Evolutionary conservation across 2,797 vertebrate genomes (phyloP), one percentile per base, ranked within the genome.

Genomic region (Epinephelus malabaricus): DNA sequence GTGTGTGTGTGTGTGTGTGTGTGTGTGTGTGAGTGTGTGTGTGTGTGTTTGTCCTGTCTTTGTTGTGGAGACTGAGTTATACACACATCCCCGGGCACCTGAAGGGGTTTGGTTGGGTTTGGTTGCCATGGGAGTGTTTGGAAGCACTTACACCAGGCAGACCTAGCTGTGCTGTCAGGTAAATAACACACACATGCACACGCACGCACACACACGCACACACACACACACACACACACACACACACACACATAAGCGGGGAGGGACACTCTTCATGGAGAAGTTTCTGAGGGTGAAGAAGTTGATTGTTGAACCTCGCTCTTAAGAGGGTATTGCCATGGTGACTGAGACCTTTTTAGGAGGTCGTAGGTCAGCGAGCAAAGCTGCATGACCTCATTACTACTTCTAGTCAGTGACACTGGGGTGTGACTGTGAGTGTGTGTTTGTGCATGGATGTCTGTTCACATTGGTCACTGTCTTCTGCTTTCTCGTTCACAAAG

Each of bases 121-220:
- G 79, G 94, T 92, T 93, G 84, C 88, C 88, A 92, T 91, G 90
- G 91, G 59, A 88, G 87, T 91, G 88, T 94, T 94, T 92, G 82
- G 76, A 91, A 86, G 87, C 83, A 86, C 82, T 89, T 88, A 77
- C 61, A 66, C 58, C 71, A 45, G 54, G 77, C 73, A 70, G 77
- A 73, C 72, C 69, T 40, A 43, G 63, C 76, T 77, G 67, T 7
- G 38, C 78, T 73, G 80, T 85, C 73, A 86, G 88, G 88, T 86
- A 83, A 90, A 84, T 86, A 86, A 85, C 72, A 86, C 85, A 79
- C 77, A 86, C 55, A 53, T 8, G 15, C 7, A 73, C 46, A n/a
- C 49, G 18, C 49, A 10, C 23, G 49, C 40, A 70, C 69, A 78
- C 59, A 69, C 49, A 51, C 23, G 18, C 49, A 10, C 30, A 55